These are phyloP conservation scores for Sebastes kiyomatsui DNA, from an alignment of 2,797 vertebrate genomes.

Conservation along the genomic window DNA sequence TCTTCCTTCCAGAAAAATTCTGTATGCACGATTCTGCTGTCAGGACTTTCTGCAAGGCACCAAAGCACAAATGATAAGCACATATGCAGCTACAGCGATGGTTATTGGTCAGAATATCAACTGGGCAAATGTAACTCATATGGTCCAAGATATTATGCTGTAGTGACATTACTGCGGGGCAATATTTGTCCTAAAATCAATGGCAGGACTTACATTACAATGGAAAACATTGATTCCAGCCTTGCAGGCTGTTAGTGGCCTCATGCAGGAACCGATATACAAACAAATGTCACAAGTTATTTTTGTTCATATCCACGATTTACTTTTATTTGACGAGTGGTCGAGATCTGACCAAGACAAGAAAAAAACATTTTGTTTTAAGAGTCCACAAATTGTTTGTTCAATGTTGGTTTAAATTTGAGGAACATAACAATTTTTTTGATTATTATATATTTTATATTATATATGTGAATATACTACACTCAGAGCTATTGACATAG, in stretches of 20 bases:
- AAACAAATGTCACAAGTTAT: background rate
- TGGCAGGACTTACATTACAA: conserved; percentile 16
- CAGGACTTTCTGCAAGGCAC: conserved; percentile 12
- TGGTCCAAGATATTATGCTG: background rate
- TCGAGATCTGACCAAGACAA: background rate
- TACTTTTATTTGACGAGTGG: background rate
- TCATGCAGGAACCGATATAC: background rate
- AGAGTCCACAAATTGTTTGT: too few species aligned
- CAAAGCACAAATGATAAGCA: conserved; percentile 1
- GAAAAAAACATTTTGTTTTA: too few species aligned
- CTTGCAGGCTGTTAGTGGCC: background rate
- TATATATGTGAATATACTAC: background rate
- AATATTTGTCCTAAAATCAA: conserved; percentile 7
- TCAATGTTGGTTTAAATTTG: too few species aligned
- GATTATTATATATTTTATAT: background rate
- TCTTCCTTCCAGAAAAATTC: conserved; percentile 10
- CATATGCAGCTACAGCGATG: background rate
- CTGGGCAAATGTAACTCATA: background rate
- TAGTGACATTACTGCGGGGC: background rate
- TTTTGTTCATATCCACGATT: background rate
- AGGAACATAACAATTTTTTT: background rate
- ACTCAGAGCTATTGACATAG: background rate
- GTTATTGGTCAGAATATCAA: background rate
- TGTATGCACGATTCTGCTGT: background rate
- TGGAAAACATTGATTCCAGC: conserved; percentile 33